Conservation (phyloP, 2,113 vertebrate species). For the Turnix velox region DNA sequence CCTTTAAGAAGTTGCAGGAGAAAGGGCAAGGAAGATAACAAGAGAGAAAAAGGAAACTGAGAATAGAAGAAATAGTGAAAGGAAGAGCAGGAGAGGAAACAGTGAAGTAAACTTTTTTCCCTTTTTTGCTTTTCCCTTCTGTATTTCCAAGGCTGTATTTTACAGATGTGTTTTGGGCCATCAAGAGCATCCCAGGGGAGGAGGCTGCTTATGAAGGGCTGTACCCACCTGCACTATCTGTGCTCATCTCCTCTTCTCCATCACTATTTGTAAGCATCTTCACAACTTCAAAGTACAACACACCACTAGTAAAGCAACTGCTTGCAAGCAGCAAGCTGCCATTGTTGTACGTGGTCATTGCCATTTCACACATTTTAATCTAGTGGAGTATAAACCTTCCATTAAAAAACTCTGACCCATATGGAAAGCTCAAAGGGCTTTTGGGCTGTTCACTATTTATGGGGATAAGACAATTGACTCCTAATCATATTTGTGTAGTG, state of each 20-base stretch:
- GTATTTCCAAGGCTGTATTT: neutral
- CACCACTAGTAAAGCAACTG: neutral
- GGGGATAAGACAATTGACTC: too few relatives aligned
- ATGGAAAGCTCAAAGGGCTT: too few relatives aligned
- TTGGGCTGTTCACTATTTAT: too few relatives aligned
- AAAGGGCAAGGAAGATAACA: too few relatives aligned
- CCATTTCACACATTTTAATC: neutral
- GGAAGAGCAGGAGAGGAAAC: rapidly evolving
- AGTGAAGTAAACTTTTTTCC: neutral
- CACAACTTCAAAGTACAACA: neutral
- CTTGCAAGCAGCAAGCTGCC: neutral
- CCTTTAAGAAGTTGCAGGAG: neutral
- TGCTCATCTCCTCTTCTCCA: neutral
- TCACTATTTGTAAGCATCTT: neutral
- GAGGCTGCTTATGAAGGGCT: neutral
- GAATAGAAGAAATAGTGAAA: neutral
- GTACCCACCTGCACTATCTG: rapidly evolving
- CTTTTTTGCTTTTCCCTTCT: neutral
- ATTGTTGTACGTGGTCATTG: neutral
- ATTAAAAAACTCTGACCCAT: neutral
- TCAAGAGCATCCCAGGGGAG: neutral
- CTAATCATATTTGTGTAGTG: too few relatives aligned
- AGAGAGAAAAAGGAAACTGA: neutral
- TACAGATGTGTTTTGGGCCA: neutral
- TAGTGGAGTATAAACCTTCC: neutral